A percentile compares a stretch with the other conserved stretches of the same genome.
These are phyloP conservation scores for Tringa solitaria DNA, from an alignment of 2,113 vertebrate species.

Conservation along the genomic window DNA sequence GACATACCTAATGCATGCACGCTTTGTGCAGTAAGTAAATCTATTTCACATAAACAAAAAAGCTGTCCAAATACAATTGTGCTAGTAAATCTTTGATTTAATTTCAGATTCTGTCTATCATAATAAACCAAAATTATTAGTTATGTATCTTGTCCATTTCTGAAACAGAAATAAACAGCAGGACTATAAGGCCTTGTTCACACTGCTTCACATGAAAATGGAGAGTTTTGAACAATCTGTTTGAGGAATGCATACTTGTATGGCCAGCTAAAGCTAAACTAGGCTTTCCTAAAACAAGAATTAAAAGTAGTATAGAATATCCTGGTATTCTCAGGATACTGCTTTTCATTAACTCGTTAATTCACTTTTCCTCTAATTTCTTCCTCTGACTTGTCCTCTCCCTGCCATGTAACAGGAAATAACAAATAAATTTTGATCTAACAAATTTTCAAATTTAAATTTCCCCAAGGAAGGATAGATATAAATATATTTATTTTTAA, in stretches of 20 bases:
- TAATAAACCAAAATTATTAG: neutral
- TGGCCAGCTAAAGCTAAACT: neutral
- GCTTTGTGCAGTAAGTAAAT: neutral
- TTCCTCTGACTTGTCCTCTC: neutral
- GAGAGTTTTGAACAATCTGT: neutral
- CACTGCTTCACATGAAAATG: neutral
- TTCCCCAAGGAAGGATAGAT: neutral
- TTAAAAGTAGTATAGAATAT: neutral
- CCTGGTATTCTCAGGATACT: neutral
- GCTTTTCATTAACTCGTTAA: neutral
- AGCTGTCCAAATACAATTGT: neutral
- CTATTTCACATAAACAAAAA: neutral
- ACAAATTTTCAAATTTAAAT: neutral
- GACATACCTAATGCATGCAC: rapidly evolving
- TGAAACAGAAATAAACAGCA: neutral
- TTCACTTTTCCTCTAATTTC: neutral
- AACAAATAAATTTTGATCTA: neutral
- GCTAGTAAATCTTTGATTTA: neutral
- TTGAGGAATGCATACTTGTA: neutral
- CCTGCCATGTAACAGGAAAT: neutral
- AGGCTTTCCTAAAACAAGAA: neutral
- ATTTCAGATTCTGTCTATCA: neutral
- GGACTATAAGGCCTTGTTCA: neutral
- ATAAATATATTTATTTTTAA: neutral
- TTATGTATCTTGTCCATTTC: neutral